Evolutionary conservation across 2,113 vertebrate genomes (phyloP), one percentile per base, ranked within the genome.

Genomic region (Albula goreensis): DNA sequence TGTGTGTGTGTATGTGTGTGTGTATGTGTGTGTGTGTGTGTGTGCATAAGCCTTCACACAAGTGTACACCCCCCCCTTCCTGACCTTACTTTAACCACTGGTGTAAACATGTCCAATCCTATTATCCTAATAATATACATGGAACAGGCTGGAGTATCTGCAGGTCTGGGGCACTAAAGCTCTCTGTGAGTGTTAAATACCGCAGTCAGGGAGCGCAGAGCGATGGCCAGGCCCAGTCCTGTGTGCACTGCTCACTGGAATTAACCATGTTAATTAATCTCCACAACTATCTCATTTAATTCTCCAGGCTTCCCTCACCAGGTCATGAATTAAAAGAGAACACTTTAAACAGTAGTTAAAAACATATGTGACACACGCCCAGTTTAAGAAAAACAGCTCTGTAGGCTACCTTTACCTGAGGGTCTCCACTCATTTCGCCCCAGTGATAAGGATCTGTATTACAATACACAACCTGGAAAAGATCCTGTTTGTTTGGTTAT

Each of bases 121-220:
- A 86, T 93, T 92, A 93, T 88, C 85, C 88, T 87, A 84, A 91
- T 87, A 87, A 89, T 86, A 83, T 77, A 85, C 50, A 87, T 80
- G 31, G 85, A 87, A 85, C 19, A 25, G 25, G 13, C 50, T 50
- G 41, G 56, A 85, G 25, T 19, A 51, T 78, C 81, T 50, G 83
- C 81, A 80, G 50, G 80, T 77, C n/a, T 19, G 51, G 19, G 84
- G 31, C 48, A 57, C 19, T 17, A 57, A 60, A 49, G 66, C 50
- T 57, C 15, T 79, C 79, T 51, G 53, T 25, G 50, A 81, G 78
- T 80, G 80, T 80, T 85, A 63, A 83, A 82, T 50, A 78, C 15
- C 22, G 15, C 77, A 8, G 41, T 51, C 84, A 60, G 8, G 12
- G 3, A 22, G 63, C n/a, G 25, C 52, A 25, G n/a, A 85, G 52